Evolutionary conservation across 2,113 vertebrate species (phyloP).

Genomic region (Platycercus adscitus): DNA sequence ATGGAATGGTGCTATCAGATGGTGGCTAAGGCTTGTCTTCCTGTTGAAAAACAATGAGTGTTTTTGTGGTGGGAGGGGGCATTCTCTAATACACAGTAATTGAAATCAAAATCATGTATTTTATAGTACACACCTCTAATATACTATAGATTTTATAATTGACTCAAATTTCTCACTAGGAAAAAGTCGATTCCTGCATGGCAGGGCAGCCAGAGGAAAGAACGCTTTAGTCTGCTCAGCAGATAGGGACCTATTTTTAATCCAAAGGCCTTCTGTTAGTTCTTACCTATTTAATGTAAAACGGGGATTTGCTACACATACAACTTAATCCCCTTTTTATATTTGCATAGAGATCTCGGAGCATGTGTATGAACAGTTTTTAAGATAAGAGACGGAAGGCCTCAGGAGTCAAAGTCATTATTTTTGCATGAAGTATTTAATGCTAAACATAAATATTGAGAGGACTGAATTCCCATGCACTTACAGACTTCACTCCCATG

Average conservation of each 20-base stretch:
- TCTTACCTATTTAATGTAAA: constrained; percentile 21
- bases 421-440: constrained; percentile 63
- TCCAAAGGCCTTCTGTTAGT: neutral
- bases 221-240: neutral
- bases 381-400: constrained; percentile 41
- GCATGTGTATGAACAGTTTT: constrained; percentile 14
- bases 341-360: neutral
- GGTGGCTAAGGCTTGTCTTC: neutral
- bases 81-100: neutral
- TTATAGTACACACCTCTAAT: neutral
- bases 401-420: constrained; percentile 25
- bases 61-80: neutral
- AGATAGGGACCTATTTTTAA: constrained; percentile 36
- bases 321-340: constrained; percentile 22
- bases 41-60: neutral
- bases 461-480: neutral
- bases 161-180: neutral
- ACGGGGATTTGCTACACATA: constrained; percentile 14
- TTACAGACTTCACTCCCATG: constrained; percentile 3
- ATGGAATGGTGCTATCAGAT: neutral
- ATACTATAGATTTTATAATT: constrained; percentile 3
- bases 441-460: constrained; percentile 57
- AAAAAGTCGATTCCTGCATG: neutral
- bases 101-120: neutral
- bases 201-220: neutral